Percentiles rank a stretch among this genome's conserved stretches.
These are phyloP conservation scores for Vanessa cardui DNA, from an alignment of 2,888 invertebrate genomes.

Conservation along the genomic window DNA sequence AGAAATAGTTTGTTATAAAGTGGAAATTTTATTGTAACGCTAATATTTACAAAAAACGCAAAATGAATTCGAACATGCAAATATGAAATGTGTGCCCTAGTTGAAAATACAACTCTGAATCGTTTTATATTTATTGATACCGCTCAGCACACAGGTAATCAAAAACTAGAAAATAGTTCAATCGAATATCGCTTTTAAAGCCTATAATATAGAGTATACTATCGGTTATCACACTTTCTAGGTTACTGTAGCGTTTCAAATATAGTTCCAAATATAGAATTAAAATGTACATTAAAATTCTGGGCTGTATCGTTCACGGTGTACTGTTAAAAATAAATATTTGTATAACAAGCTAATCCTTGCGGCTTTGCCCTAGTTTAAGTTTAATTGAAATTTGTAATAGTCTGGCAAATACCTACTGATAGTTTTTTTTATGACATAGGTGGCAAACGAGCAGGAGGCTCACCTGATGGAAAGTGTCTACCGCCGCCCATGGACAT, in stretches of 20 bases:
- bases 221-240: constrained; percentile 5
- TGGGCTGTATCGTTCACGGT: constrained; percentile 19
- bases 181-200: background rate
- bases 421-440: too few relatives aligned
- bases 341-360: background rate
- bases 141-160: background rate
- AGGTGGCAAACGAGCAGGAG: too few relatives aligned
- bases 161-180: background rate
- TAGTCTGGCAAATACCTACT: too few relatives aligned
- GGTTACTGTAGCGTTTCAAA: constrained; percentile 23
- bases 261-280: constrained; percentile 38
- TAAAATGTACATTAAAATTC: constrained; percentile 28
- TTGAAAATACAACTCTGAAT: constrained; percentile 4
- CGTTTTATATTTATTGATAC: constrained; percentile 9
- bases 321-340: background rate
- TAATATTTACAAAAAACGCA: constrained; percentile 7
- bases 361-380: background rate
- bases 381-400: background rate
- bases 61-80: constrained; percentile 6
- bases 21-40: background rate
- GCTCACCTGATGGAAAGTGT: too few relatives aligned
- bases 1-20: background rate
- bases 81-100: background rate
- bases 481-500: too few relatives aligned
- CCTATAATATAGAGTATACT: background rate